Conservation (phyloP, 2,113 vertebrate genomes). For the Procavia capensis region DNA sequence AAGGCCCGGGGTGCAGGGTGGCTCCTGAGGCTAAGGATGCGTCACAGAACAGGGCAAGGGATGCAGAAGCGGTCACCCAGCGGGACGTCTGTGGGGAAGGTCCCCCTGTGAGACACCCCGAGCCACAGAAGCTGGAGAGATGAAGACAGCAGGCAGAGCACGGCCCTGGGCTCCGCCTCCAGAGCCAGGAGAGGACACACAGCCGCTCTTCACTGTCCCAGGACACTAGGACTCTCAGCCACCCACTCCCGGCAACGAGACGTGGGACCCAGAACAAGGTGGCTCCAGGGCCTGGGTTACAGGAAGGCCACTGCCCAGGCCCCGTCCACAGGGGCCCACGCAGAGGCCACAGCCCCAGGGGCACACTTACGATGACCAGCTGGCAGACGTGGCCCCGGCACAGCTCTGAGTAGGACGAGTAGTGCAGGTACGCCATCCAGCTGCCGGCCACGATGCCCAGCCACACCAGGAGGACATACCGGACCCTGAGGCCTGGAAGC, state of each 20-base stretch:
- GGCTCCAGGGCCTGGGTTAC: background rate
- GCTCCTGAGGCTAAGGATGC: background rate
- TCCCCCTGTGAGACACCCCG: too few relatives aligned
- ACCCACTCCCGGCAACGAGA: background rate
- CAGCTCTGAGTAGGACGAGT: constrained; percentile 95
- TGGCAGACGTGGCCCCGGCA: constrained; percentile 95
- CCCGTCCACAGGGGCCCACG: too few relatives aligned
- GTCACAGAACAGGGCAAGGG: too few relatives aligned
- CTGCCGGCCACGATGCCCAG: constrained; percentile 94
- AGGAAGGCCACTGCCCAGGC: background rate
- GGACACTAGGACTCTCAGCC: background rate
- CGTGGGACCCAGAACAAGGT: too few relatives aligned
- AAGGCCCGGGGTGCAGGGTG: too few relatives aligned
- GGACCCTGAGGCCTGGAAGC: constrained; percentile 95
- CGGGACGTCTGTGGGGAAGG: too few relatives aligned
- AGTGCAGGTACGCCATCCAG: constrained; percentile 97
- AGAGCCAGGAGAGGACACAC: too few relatives aligned
- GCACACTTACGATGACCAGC: constrained; percentile 94
- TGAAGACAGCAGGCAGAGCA: too few relatives aligned
- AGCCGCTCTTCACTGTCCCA: background rate
- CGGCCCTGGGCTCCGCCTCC: too few relatives aligned
- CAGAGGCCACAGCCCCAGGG: too few relatives aligned
- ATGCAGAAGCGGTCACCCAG: too few relatives aligned
- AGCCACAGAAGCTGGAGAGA: too few relatives aligned
- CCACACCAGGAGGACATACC: constrained; percentile 95